phyloP scores from a whole-genome alignment of 1,140 invertebrate species.

The Temnothorax curvispinosus region DNA sequence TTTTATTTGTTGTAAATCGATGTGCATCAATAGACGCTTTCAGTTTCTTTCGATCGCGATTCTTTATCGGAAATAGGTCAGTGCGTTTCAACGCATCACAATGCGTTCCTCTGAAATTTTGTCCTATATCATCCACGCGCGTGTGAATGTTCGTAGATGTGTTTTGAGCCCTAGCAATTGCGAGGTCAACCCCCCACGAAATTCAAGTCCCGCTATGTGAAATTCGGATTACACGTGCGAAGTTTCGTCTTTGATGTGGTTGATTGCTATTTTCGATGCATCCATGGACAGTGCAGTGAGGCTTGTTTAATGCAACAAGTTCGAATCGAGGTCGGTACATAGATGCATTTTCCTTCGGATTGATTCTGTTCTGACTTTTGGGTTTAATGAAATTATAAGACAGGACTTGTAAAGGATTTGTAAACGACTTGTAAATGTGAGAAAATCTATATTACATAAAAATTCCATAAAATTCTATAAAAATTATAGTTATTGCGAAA shows the following conservation, averaged over 20 bases:
- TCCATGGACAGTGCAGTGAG: constrained; percentile 30
- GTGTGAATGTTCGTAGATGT: not conserved
- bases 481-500: not conserved
- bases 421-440: not conserved
- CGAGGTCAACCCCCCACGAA: not conserved
- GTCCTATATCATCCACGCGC: not conserved
- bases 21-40: not conserved
- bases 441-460: no score
- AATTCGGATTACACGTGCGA: constrained; percentile 25
- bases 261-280: constrained; percentile 62
- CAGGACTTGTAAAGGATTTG: not conserved
- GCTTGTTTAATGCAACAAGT: constrained; percentile 53
- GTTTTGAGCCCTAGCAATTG: constrained; percentile 25
- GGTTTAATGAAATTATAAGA: not conserved
- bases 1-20: not conserved
- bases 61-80: not conserved
- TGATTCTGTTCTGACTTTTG: not conserved
- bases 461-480: not conserved
- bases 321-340: constrained; percentile 7
- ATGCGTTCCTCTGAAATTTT: not conserved
- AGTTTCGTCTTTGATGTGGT: constrained; percentile 62
- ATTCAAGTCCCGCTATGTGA: constrained; percentile 35
- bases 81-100: not conserved
- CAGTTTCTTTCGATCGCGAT: not conserved
- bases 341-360: not conserved